phyloP scores from a whole-genome alignment of 2,888 invertebrate species.

The Cheilosia impressa region DNA sequence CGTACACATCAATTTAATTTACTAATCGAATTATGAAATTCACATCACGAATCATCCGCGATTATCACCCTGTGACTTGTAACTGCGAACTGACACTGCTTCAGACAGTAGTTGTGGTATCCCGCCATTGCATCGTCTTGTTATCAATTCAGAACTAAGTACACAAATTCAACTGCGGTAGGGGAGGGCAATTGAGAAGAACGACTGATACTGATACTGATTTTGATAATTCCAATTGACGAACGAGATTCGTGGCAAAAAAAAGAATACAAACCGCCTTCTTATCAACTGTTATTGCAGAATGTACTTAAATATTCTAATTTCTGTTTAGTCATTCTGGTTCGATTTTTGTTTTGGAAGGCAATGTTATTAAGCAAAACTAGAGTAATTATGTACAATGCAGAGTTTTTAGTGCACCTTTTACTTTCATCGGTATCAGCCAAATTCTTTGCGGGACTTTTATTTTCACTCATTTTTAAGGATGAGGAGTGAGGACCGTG shows the following conservation, averaged over 20 bases:
- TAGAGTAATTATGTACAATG: too few relatives aligned
- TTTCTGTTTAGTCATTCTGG: too few relatives aligned
- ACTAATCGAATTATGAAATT: constrained; percentile 7
- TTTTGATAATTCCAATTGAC: too few relatives aligned
- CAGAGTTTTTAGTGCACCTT: too few relatives aligned
- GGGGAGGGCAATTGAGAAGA: background rate
- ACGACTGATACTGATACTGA: too few relatives aligned
- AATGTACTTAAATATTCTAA: constrained; percentile 11
- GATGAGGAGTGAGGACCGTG: too few relatives aligned
- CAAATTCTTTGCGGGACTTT: too few relatives aligned
- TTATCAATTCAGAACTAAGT: constrained; percentile 11
- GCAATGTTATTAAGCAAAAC: too few relatives aligned
- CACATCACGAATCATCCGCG: constrained; percentile 14
- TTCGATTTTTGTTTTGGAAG: too few relatives aligned
- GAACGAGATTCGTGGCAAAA: too few relatives aligned
- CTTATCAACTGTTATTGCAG: constrained; percentile 34
- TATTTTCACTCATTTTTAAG: too few relatives aligned
- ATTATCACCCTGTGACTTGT: constrained; percentile 4
- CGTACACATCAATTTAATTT: background rate
- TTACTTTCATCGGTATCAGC: too few relatives aligned
- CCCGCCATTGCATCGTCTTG: background rate
- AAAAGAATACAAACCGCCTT: background rate
- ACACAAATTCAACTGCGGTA: background rate
- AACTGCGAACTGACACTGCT: constrained; percentile 22
- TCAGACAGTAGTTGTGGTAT: background rate